A percentile compares a stretch with the other conserved stretches of the same genome.
Conservation (phyloP, 2,113 vertebrate species). For the Talpa occidentalis region DNA sequence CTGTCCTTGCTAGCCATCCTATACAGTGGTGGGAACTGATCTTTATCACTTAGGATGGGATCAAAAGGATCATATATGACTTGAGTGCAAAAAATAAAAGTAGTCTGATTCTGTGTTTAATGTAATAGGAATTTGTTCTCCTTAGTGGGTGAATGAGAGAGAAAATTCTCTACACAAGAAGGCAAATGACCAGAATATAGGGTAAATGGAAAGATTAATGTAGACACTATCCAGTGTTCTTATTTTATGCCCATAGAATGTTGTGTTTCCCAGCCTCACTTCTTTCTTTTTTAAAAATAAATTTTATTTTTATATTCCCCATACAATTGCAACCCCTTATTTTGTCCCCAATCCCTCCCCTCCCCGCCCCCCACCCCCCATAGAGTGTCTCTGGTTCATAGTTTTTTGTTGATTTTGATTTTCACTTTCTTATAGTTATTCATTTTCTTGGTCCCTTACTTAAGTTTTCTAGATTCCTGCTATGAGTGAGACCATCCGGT, state of each 20-base stretch:
- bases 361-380: too few species aligned
- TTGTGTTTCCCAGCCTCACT: not conserved
- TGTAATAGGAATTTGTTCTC: too few species aligned
- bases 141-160: not conserved
- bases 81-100: not conserved
- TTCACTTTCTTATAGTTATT: too few species aligned
- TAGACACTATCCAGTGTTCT: not conserved
- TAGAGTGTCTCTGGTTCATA: too few species aligned
- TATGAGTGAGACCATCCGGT: too few species aligned
- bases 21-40: slow-evolving; percentile 44
- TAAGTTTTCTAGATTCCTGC: too few species aligned
- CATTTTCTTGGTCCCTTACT: too few species aligned
- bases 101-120: not conserved
- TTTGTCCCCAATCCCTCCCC: too few species aligned
- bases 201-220: not conserved
- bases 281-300: too few species aligned
- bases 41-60: not conserved
- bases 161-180: not conserved
- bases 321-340: too few species aligned
- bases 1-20: not conserved
- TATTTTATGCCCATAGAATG: not conserved
- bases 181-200: not conserved
- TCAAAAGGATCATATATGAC: slow-evolving; percentile 28
- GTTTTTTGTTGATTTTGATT: too few species aligned
- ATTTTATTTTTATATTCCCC: too few species aligned